A percentile compares a stretch with the other conserved stretches of the same genome.
These are phyloP conservation scores for Zaprionus bogoriensis DNA, from an alignment of 2,888 invertebrate genomes.

Conservation along the genomic window DNA sequence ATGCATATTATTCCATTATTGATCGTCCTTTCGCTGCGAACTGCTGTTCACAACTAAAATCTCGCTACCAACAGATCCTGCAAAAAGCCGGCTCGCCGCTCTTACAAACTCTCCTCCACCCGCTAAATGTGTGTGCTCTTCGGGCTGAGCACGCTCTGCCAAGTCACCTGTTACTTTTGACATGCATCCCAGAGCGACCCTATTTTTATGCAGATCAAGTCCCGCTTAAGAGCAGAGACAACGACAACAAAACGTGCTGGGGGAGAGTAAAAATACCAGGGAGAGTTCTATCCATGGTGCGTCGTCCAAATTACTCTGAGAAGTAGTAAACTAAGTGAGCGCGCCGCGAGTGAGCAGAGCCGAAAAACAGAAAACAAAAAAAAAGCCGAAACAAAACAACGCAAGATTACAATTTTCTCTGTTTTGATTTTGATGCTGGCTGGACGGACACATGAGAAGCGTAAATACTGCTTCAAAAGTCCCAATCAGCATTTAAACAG, in stretches of 20 bases:
- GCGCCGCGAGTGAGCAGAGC: constrained; percentile 43
- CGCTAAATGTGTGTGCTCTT: constrained; percentile 43
- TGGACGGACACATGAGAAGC: constrained; percentile 54
- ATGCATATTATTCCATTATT: neutral
- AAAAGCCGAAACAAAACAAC: constrained; percentile 18
- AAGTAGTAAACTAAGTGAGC: constrained; percentile 58
- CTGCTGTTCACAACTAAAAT: neutral
- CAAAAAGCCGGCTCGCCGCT: constrained; percentile 67
- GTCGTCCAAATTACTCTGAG: constrained; percentile 56
- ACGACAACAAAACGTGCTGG: constrained; percentile 21
- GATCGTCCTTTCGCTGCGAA: neutral
- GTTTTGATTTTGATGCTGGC: constrained; percentile 71
- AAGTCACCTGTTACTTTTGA: constrained; percentile 67
- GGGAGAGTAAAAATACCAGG: constrained; percentile 54
- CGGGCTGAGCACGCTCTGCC: constrained; percentile 22
- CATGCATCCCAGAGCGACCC: constrained; percentile 68
- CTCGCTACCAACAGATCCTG: constrained; percentile 51
- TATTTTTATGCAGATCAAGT: constrained; percentile 75
- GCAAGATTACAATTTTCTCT: constrained; percentile 73
- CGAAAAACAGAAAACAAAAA: constrained; percentile 34
- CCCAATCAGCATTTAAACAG: constrained; percentile 65
- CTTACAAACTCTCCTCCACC: constrained; percentile 43
- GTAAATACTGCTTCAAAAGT: constrained; percentile 56
- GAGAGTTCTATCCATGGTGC: constrained; percentile 61
- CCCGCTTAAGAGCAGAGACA: constrained; percentile 70